Evolutionary conservation across 1,140 invertebrate genomes (phyloP).

Genomic region (Drosophila baimaii): DNA sequence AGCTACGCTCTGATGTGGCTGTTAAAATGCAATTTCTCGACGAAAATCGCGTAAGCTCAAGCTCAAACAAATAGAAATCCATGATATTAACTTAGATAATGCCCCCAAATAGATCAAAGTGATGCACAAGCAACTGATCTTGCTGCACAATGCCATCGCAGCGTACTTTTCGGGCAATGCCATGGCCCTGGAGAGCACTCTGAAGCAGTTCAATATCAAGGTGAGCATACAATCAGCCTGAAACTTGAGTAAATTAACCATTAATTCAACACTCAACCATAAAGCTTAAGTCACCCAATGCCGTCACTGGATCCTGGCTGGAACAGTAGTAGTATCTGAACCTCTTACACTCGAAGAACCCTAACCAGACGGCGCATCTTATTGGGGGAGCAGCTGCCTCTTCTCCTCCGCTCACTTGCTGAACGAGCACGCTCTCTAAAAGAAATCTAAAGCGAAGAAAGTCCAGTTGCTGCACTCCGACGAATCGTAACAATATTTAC

Average conservation of each 20-base stretch:
- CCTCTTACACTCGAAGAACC: conserved; percentile 17
- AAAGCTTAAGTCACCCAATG: conserved; percentile 83
- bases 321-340: conserved; percentile 78
- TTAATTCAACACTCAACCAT: background rate
- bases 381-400: background rate
- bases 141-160: conserved; percentile 98
- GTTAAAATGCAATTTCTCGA: conserved; percentile 98
- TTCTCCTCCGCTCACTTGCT: conserved; percentile 43
- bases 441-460: conserved; percentile 32
- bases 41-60: conserved; percentile 93
- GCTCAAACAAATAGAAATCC: no score
- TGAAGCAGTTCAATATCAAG: conserved; percentile 98
- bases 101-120: conserved; percentile 94
- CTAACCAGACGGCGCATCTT: conserved; percentile 40
- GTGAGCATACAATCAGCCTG: conserved; percentile 19
- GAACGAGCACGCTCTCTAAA: conserved; percentile 75
- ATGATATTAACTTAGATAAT: background rate
- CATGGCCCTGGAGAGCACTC: conserved; percentile 94
- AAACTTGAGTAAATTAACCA: background rate
- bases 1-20: conserved; percentile 94
- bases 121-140: conserved; percentile 97
- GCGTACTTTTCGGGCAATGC: conserved; percentile 99
- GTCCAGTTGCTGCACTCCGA: conserved; percentile 24
- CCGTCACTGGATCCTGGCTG: conserved; percentile 77
- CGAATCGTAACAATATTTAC: conserved; percentile 54